Percentiles rank a stretch among this genome's conserved stretches.
Evolutionary conservation across 2,113 vertebrate genomes (phyloP).

Genomic region (Cryptotis parvus): DNA sequence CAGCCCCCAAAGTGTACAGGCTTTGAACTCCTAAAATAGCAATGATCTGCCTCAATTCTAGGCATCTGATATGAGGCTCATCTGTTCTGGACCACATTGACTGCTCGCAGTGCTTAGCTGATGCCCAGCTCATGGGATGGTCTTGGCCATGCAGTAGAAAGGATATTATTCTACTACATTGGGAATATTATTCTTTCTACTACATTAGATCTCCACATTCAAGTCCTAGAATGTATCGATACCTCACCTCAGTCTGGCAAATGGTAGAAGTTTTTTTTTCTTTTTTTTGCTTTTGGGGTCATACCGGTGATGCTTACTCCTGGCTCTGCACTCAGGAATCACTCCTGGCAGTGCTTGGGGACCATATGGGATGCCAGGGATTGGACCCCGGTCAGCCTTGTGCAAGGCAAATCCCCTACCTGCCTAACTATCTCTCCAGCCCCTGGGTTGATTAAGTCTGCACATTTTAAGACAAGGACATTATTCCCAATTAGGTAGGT

Average conservation of each 20-base stretch:
- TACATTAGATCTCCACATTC: background rate
- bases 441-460: constrained; percentile 30
- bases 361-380: no score
- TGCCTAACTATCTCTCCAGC: no score
- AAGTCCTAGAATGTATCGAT: background rate
- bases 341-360: no score
- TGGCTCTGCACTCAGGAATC: no score
- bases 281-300: no score
- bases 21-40: background rate
- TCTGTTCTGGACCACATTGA: background rate
- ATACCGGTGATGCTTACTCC: no score
- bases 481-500: background rate
- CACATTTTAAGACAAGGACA: background rate
- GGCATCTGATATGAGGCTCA: background rate
- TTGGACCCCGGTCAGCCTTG: no score
- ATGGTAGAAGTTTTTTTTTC: no score
- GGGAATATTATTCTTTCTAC: no score
- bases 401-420: no score
- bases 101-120: background rate
- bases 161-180: no score
- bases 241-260: background rate
- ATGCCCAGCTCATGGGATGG: background rate
- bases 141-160: background rate
- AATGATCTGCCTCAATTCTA: background rate
- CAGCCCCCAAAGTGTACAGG: background rate